A percentile compares a stretch with the other conserved stretches of the same genome.
Evolutionary conservation across 2,797 vertebrate species (phyloP).

Genomic region (Chelon auratus): DNA sequence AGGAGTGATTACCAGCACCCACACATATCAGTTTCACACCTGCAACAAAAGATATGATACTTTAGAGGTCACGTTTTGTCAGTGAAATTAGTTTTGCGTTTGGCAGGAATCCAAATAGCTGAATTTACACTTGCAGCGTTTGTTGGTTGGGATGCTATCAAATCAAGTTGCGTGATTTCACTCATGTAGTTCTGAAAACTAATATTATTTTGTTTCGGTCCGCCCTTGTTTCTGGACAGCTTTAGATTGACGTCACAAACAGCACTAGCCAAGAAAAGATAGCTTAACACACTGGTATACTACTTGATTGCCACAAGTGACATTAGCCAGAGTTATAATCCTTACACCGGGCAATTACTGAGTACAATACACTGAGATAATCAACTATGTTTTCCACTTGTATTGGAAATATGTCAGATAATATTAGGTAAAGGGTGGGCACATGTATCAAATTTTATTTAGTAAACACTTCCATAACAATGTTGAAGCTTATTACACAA

Average conservation of each 20-base stretch:
- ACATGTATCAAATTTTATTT: constrained; percentile 2
- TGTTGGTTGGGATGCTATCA: constrained; percentile 83
- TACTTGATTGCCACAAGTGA: constrained; percentile 67
- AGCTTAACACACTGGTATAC: constrained; percentile 65
- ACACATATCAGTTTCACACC: constrained; percentile 74
- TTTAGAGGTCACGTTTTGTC: constrained; percentile 77
- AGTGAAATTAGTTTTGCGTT: constrained; percentile 75
- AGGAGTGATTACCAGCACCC: constrained; percentile 24
- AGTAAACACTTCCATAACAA: background rate
- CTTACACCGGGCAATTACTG: constrained; percentile 31
- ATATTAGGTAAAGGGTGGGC: background rate
- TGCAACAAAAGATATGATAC: constrained; percentile 81
- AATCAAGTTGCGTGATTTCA: constrained; percentile 85
- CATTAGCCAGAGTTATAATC: constrained; percentile 57
- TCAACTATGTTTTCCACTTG: constrained; percentile 32
- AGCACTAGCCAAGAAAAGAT: constrained; percentile 71
- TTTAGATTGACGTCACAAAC: constrained; percentile 79
- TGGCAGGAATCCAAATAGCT: constrained; percentile 84
- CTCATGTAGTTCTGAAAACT: constrained; percentile 77
- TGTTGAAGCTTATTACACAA: constrained; percentile 4
- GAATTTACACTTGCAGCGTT: constrained; percentile 86
- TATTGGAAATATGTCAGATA: constrained; percentile 27
- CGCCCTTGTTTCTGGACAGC: constrained; percentile 68
- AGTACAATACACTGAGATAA: constrained; percentile 46
- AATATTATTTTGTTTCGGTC: constrained; percentile 73